These are phyloP conservation scores for Penaeus indicus DNA, from an alignment of 1,140 invertebrate species.

Conservation along the genomic window DNA sequence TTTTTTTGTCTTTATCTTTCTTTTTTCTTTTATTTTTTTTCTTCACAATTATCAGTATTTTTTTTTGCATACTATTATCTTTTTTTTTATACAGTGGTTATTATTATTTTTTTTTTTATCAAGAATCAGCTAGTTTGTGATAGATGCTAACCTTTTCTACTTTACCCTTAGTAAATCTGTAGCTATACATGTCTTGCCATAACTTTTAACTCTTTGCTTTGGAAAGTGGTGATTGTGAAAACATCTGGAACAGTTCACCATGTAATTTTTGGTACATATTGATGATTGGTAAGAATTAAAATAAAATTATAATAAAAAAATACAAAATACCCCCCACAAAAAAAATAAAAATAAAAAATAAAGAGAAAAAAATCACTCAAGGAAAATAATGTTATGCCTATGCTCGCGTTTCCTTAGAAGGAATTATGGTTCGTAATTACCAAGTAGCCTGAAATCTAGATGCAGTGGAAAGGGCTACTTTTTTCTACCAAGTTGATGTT, in stretches of 20 bases:
- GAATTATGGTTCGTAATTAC: constrained; percentile 28
- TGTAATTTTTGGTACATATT: constrained; percentile 26
- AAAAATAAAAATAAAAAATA: no score
- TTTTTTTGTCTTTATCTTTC: no score
- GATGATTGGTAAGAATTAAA: constrained; percentile 9
- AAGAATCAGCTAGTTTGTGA: no score
- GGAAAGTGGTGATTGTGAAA: neutral
- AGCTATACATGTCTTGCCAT: constrained; percentile 26
- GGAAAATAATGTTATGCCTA: constrained; percentile 21
- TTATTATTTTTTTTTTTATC: no score
- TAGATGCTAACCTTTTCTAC: no score
- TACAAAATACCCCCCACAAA: no score
- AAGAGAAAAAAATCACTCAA: neutral
- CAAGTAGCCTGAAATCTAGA: neutral
- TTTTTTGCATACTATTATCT: no score
- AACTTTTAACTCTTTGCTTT: constrained; percentile 24
- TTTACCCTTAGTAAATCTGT: neutral
- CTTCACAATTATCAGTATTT: no score
- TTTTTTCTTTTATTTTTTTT: no score
- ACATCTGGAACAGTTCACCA: neutral
- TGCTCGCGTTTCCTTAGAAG: neutral
- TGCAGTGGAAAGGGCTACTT: neutral
- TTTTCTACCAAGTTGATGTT: neutral
- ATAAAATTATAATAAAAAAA: no score
- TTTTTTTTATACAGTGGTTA: no score